Base-by-base conservation (phyloP, 2,113 vertebrate genomes). In the Planiliza haematocheilus region DNA sequence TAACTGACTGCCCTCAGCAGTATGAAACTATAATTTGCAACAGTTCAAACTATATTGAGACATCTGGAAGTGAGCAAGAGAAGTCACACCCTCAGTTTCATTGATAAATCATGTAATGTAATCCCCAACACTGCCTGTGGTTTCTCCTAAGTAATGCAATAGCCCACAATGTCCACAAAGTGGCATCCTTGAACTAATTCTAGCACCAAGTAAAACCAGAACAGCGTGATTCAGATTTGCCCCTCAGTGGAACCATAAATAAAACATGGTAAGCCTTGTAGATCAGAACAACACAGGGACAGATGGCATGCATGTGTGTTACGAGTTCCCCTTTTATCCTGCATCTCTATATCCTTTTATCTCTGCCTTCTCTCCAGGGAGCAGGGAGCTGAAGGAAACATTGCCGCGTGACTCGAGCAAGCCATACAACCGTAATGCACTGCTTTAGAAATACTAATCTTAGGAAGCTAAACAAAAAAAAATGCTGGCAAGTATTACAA, bases 81-180 rank as follows among this genome's bases (percentile, higher is more conserved):
- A 30, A 30, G 24, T 30, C 24, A 30, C 24, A 30, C 24, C 24
- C 24, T 30, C 24, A 43, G 43, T 60, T 38, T 57, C 16, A 37
- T 6, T 20, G 14, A 60, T 30, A 46, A 45, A 16, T 56, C 18
- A 41, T 17, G 10, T n/a, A 21, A 57, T 30, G 12, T n/a, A 71
- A 46, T 7, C 8, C 13, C 14, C 21, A 30, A 30, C 24, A 52
- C 14, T 14, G 2, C 38, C 6, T 52, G 10, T 42, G 52, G 7
- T 60, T 67, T 18, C 17, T 76, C 17, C 14, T 21, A 36, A 6
- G 36, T 57, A 13, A 20, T 85, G 92, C 72, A 77, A 43, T 87
- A 66, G n/a, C 84, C 70, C 11, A 14, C 24, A 43, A 1, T 24
- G 13, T 70, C 92, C 93, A 92, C 92, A 75, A 1, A 83, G 92